These are phyloP conservation scores for Vultur gryphus DNA, from an alignment of 2,797 vertebrate species.

Conservation along the genomic window DNA sequence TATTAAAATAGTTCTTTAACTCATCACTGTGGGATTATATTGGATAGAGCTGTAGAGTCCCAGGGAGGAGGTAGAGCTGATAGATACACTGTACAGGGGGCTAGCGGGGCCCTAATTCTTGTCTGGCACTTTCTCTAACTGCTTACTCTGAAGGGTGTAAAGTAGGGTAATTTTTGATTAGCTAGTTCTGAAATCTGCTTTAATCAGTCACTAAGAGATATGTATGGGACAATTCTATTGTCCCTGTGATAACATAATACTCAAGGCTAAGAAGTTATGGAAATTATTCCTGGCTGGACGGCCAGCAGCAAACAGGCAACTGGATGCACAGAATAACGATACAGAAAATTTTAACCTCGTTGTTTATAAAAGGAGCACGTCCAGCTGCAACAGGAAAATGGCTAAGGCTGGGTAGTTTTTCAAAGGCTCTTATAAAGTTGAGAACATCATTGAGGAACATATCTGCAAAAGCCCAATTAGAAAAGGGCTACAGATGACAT, in stretches of 20 bases:
- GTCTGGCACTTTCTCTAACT: not conserved
- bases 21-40: not conserved
- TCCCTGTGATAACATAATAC: not conserved
- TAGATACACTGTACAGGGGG: fast-evolving
- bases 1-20: not conserved
- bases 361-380: not conserved
- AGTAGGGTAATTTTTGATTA: not conserved
- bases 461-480: not conserved
- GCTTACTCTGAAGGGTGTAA: not conserved
- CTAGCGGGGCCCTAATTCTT: not conserved
- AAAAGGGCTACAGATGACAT: not conserved
- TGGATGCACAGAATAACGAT: not conserved
- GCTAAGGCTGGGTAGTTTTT: not conserved
- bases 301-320: not conserved
- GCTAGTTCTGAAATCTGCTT: not conserved
- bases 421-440: not conserved
- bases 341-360: not conserved
- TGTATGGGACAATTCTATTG: not conserved
- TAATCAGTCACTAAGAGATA: not conserved
- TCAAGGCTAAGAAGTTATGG: not conserved
- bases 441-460: not conserved
- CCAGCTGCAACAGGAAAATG: not conserved
- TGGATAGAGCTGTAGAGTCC: not conserved
- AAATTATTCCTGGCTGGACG: not conserved
- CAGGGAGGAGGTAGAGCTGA: not conserved